Evolutionary conservation across 2,113 vertebrate species (phyloP).

Genomic region (Odocoileus virginianus): DNA sequence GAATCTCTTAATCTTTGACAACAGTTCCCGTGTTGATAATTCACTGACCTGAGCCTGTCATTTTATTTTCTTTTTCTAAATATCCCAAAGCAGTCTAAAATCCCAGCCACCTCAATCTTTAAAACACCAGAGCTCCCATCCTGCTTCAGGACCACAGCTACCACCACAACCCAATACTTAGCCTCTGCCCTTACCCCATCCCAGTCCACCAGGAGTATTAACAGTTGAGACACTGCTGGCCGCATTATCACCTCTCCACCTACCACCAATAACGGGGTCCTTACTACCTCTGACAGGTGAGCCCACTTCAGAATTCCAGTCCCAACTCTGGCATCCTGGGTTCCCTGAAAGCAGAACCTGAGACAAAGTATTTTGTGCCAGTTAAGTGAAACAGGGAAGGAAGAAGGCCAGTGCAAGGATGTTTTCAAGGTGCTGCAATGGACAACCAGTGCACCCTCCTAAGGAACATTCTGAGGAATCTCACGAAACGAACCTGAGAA

Average conservation of each 20-base stretch:
- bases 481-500: neutral
- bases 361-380: neutral
- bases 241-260: neutral
- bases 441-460: neutral
- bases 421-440: neutral
- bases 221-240: neutral
- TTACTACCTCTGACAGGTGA: neutral
- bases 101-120: neutral
- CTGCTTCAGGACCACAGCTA: neutral
- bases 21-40: neutral
- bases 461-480: neutral
- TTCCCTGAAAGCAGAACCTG: neutral
- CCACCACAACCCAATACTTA: neutral
- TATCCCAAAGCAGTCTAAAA: neutral
- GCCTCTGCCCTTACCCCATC: neutral
- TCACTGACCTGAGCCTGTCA: neutral
- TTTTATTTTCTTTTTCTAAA: neutral
- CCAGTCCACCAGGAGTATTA: neutral
- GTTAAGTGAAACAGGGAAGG: neutral
- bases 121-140: neutral
- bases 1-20: neutral
- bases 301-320: neutral
- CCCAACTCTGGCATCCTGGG: neutral
- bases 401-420: neutral
- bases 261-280: neutral